Base-by-base conservation (phyloP, 2,797 vertebrate species). In the Sebastes alutus region DNA sequence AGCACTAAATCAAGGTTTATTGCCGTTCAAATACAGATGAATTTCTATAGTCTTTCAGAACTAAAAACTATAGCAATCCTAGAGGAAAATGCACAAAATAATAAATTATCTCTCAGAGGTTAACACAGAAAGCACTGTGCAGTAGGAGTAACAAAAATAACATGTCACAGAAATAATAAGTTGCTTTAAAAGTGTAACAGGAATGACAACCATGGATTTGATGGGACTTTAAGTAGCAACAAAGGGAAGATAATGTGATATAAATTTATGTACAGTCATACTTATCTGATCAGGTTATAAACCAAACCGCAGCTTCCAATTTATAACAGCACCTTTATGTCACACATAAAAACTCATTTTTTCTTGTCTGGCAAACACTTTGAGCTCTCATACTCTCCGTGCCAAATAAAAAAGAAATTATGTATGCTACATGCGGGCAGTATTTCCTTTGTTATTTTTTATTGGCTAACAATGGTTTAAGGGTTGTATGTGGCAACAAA, bases 321-420 rank as follows among this genome's bases (percentile, higher is more conserved):
- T 82, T 32, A 81, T 60, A 46, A 55, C 42, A 52, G 9, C 4
- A 27, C 16, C 58, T 52, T 88, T 64, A 78, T 88, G 56, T 30
- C 25, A 77, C 61, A 67, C 69, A 79, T 81, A 75, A 80, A 86
- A 86, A 75, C 18, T 33, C 4, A 4, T 13, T 22, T 38, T 73
- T 75, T 72, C 32, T 42, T 54, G 35, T 46, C 55, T 75, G 66
- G 32, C 49, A 52, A 75, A 55, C 72, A 70, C 29, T 77, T 71
- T 70, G 23, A 61, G 20, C 55, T 61, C 22, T 49, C n/a, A 30
- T 60, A 33, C 9, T 63, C 16, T 61, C 52, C 25, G 12, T 12
- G 2, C 35, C 65, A 76, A 71, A 81, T 77, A 77, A 80, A 83
- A 81, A 81, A 29, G n/a, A 42, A 70, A 76, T 68, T 6, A 35